These are phyloP conservation scores for Oscheius myriophilus DNA, from an alignment of 2,888 invertebrate species.

Conservation along the genomic window DNA sequence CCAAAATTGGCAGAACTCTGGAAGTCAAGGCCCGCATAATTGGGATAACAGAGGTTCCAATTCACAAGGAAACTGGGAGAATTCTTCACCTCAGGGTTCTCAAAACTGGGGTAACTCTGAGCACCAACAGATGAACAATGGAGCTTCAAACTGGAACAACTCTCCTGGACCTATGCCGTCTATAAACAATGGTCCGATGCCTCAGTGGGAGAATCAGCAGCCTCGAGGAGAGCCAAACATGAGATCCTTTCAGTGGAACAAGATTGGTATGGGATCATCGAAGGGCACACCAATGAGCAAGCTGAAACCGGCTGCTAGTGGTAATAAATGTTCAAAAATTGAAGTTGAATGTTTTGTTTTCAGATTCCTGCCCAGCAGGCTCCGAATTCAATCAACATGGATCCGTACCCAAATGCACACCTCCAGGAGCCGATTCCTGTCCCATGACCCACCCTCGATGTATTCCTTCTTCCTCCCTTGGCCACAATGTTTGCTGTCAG, in stretches of 20 bases:
- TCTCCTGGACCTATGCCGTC: no score
- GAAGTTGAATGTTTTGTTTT: background rate
- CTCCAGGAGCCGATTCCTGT: slow-evolving; percentile 53
- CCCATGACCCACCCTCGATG: slow-evolving; percentile 42
- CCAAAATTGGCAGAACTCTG: slow-evolving; percentile 3
- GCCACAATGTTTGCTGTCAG: slow-evolving; percentile 29
- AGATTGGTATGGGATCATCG: no score
- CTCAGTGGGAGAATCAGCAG: no score
- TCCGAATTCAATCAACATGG: slow-evolving; percentile 39
- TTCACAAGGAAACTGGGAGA: background rate
- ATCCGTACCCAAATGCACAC: slow-evolving; percentile 42
- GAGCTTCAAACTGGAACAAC: no score
- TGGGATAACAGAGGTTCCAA: background rate
- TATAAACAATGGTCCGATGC: no score
- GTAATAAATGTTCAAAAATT: no score
- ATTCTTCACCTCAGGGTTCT: background rate
- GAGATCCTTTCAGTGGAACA: no score
- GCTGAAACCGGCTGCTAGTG: no score
- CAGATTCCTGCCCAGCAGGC: slow-evolving; percentile 36
- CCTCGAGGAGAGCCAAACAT: no score
- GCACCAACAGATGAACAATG: no score
- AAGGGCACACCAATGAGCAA: no score
- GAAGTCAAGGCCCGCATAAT: no score
- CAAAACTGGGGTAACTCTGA: slow-evolving; percentile 10
- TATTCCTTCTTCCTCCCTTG: slow-evolving; percentile 24